These are phyloP conservation scores for Lota lota DNA, from an alignment of 2,113 vertebrate species.

Conservation along the genomic window DNA sequence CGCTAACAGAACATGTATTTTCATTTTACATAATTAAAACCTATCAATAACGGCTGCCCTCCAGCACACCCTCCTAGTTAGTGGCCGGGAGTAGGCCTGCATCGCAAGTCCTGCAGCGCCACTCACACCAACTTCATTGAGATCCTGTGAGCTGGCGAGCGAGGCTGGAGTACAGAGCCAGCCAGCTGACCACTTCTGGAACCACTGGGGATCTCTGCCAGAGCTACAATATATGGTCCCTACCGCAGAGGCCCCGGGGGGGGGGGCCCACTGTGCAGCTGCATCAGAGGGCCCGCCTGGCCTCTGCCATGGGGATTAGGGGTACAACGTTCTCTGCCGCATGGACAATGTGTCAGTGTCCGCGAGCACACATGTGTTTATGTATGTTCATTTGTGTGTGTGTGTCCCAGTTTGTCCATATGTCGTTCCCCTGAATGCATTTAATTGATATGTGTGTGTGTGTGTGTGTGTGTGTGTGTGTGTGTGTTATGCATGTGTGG, in stretches of 20 bases:
- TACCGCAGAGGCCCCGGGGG: conserved; percentile 56
- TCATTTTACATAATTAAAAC: too few species aligned
- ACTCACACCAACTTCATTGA: conserved; percentile 5
- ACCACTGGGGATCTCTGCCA: conserved; percentile 42
- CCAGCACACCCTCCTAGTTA: too few species aligned
- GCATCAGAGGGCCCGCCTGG: conserved; percentile 40
- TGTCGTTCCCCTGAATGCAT: too few species aligned
- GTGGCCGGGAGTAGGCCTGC: too few species aligned
- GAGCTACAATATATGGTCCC: conserved; percentile 34
- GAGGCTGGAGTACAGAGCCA: conserved; percentile 40
- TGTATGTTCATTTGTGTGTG: not conserved
- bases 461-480: conserved; percentile 10
- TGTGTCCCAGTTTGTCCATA: too few species aligned
- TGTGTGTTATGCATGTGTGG: conserved; percentile 4
- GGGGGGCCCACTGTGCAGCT: conserved; percentile 37
- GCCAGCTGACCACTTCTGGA: conserved; percentile 62
- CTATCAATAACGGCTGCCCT: too few species aligned
- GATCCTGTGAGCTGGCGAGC: conserved; percentile 33
- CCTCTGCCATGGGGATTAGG: not conserved
- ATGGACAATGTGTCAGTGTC: too few species aligned
- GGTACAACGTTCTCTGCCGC: not conserved
- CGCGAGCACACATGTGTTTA: not conserved
- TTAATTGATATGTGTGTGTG: not conserved
- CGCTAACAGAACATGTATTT: too few species aligned
- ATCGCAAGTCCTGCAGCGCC: not conserved